Conservation (phyloP, 2,113 vertebrate genomes). For the Trichomycterus rosablanca region DNA sequence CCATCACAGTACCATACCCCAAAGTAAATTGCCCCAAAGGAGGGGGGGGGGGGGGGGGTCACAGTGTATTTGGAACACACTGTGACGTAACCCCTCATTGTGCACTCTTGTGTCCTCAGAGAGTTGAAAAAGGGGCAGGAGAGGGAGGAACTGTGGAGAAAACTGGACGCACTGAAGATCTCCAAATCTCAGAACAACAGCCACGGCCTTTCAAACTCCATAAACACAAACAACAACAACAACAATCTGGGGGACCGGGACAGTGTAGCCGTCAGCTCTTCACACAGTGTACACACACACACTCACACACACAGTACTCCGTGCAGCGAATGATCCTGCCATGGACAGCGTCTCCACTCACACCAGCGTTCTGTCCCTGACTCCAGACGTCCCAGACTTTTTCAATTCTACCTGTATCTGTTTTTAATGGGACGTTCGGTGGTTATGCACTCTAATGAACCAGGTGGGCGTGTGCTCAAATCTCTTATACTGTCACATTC, state of each 20-base stretch:
- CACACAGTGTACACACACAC: conserved; percentile 26
- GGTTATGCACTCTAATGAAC: no score
- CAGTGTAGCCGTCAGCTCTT: neutral
- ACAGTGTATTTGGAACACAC: no score
- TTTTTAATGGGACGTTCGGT: no score
- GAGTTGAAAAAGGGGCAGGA: conserved; percentile 97
- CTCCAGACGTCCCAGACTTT: no score
- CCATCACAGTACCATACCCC: no score
- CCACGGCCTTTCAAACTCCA: conserved; percentile 68
- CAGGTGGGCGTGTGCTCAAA: no score
- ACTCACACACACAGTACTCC: conserved; percentile 22
- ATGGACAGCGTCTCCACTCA: conserved; percentile 38
- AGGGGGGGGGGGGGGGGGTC: no score
- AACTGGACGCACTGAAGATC: conserved; percentile 79
- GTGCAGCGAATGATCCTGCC: conserved; percentile 3
- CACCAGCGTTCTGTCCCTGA: conserved; percentile 4
- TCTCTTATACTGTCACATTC: no score
- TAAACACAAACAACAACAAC: conserved; percentile 66
- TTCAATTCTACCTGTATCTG: no score
- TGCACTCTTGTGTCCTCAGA: conserved; percentile 56
- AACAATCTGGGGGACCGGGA: conserved; percentile 45
- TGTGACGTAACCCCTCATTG: no score
- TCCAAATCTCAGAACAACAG: conserved; percentile 76
- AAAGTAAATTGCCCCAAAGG: no score
- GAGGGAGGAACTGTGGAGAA: conserved; percentile 91